Conservation (phyloP, 1,140 invertebrate species). For the Lepidotrigona ventralis region DNA sequence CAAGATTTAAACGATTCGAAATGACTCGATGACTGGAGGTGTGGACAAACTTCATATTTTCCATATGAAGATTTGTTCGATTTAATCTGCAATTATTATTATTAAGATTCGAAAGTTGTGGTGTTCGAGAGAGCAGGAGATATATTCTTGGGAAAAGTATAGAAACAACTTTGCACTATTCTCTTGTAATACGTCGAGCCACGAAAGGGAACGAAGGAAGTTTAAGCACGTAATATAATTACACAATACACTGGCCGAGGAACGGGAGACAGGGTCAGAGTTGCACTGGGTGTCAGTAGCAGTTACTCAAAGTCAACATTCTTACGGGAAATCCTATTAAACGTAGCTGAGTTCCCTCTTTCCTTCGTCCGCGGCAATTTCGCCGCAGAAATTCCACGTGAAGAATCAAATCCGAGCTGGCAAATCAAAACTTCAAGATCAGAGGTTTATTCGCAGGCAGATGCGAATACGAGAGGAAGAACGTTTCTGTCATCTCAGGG, state of each 20-base stretch:
- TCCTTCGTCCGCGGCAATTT: neutral
- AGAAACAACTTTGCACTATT: neutral
- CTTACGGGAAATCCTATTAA: neutral
- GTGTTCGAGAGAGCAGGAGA: neutral
- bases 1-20: no score
- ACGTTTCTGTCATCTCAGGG: neutral
- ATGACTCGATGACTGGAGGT: no score
- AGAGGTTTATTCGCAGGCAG: neutral
- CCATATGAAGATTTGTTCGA: no score
- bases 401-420: neutral
- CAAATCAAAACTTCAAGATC: neutral
- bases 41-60: no score
- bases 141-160: neutral
- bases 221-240: neutral
- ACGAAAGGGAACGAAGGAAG: no score
- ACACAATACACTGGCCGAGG: neutral
- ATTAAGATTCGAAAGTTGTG: neutral
- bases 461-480: neutral
- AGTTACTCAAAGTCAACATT: neutral
- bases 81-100: no score
- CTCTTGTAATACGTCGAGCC: neutral
- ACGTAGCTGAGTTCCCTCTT: neutral
- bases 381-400: neutral
- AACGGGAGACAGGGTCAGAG: neutral
- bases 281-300: neutral